These are phyloP conservation scores for Arnoldichthys spilopterus DNA, from an alignment of 2,797 vertebrate species.

Conservation along the genomic window DNA sequence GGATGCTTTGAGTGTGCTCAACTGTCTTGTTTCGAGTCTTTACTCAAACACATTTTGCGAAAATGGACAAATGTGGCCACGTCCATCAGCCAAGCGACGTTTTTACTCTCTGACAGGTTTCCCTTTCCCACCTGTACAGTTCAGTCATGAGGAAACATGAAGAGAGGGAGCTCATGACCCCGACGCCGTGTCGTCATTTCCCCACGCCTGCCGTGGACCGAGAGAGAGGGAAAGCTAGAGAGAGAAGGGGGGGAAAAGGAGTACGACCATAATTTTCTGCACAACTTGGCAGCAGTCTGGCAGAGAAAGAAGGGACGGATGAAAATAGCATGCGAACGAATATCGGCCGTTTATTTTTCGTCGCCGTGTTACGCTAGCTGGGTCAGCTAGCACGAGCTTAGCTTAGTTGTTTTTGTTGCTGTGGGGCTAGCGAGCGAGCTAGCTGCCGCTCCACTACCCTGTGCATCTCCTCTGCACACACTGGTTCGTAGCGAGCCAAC, in stretches of 20 bases:
- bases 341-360: background rate
- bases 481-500: background rate
- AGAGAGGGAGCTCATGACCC: constrained; percentile 50
- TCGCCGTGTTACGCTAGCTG: constrained; percentile 6
- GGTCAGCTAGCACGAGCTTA: background rate
- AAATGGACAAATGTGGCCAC: background rate
- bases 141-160: constrained; percentile 39
- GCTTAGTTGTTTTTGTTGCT: constrained; percentile 10
- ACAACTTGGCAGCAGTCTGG: constrained; percentile 75
- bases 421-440: constrained; percentile 38
- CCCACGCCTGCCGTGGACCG: constrained; percentile 60
- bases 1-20: background rate
- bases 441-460: constrained; percentile 47
- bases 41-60: background rate
- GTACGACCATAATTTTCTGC: constrained; percentile 53
- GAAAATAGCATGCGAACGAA: constrained; percentile 19
- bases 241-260: constrained; percentile 33
- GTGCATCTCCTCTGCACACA: constrained; percentile 24
- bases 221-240: constrained; percentile 22
- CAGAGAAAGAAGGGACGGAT: constrained; percentile 38
- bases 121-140: constrained; percentile 11
- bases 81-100: background rate
- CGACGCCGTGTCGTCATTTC: constrained; percentile 67
- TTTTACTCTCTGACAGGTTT: background rate
- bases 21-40: background rate